Evolutionary conservation across 1,140 invertebrate species (phyloP).

Genomic region (Holotrichia oblita): DNA sequence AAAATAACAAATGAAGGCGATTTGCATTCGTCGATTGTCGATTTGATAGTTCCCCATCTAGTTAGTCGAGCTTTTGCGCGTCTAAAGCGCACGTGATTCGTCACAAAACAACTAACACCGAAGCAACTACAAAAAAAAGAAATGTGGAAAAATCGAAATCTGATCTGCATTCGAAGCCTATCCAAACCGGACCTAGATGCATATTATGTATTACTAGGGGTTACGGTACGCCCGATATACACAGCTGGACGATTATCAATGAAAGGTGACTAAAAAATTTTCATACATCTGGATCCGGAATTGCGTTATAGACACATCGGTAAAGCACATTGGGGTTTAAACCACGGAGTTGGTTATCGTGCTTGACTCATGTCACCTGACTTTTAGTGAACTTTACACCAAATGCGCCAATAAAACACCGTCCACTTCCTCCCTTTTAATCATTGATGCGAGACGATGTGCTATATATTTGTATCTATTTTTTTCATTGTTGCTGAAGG

Average conservation of each 20-base stretch:
- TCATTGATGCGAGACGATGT: conserved; percentile 42
- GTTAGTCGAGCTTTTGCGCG: conserved; percentile 11
- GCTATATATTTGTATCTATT: not conserved
- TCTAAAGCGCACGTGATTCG: not conserved
- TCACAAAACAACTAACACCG: not conserved
- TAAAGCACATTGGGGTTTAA: conserved; percentile 18
- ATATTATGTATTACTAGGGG: not conserved
- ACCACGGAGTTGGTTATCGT: conserved; percentile 36
- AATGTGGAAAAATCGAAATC: conserved; percentile 5
- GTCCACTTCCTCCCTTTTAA: conserved; percentile 46
- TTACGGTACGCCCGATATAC: not conserved
- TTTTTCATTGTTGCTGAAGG: not conserved
- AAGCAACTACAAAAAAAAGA: not conserved
- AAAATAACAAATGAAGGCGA: conserved; percentile 33
- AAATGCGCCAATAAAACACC: conserved; percentile 52
- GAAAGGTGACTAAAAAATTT: conserved; percentile 33
- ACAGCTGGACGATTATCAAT: conserved; percentile 33
- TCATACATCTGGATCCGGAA: conserved; percentile 44
- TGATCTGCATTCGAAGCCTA: not conserved
- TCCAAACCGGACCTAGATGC: conserved; percentile 13
- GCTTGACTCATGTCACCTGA: conserved; percentile 47
- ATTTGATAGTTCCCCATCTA: conserved; percentile 22
- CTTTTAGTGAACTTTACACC: conserved; percentile 49
- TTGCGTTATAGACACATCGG: not conserved
- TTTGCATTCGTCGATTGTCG: conserved; percentile 33